A percentile compares a stretch with the other conserved stretches of the same genome.
phyloP scores from a whole-genome alignment of 2,888 invertebrate species.

The Drosophila incognita region DNA sequence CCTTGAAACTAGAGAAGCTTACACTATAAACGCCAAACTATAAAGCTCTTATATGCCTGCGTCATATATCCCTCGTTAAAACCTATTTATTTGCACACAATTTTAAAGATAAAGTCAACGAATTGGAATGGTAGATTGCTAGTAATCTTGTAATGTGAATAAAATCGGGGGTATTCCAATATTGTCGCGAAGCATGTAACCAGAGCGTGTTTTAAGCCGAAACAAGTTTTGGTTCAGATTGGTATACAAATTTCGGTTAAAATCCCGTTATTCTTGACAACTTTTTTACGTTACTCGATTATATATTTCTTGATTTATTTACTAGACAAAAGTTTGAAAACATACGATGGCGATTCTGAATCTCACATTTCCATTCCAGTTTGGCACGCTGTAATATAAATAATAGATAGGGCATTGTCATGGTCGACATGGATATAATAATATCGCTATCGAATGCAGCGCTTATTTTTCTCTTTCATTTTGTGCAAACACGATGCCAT shows the following conservation, averaged over 20 bases:
- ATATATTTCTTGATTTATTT: too few relatives aligned
- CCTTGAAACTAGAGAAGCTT: neutral
- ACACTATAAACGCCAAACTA: neutral
- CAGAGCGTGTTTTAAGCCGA: neutral
- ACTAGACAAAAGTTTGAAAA: too few relatives aligned
- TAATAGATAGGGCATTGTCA: neutral
- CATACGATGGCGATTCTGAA: neutral
- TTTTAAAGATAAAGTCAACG: neutral
- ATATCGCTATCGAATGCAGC: neutral
- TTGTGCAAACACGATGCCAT: conserved; percentile 1
- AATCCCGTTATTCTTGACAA: neutral
- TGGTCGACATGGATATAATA: neutral
- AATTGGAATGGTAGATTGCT: neutral
- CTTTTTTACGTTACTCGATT: too few relatives aligned
- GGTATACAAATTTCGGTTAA: neutral
- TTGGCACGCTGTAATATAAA: neutral
- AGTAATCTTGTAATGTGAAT: neutral
- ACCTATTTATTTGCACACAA: neutral
- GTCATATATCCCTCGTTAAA: neutral
- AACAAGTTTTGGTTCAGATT: neutral
- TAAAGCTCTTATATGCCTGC: neutral
- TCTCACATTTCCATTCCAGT: neutral
- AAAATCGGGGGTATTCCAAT: neutral
- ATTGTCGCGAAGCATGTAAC: neutral
- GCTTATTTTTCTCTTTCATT: neutral